Conservation (phyloP, 2,888 invertebrate species). For the Nesidiocoris tenuis region DNA sequence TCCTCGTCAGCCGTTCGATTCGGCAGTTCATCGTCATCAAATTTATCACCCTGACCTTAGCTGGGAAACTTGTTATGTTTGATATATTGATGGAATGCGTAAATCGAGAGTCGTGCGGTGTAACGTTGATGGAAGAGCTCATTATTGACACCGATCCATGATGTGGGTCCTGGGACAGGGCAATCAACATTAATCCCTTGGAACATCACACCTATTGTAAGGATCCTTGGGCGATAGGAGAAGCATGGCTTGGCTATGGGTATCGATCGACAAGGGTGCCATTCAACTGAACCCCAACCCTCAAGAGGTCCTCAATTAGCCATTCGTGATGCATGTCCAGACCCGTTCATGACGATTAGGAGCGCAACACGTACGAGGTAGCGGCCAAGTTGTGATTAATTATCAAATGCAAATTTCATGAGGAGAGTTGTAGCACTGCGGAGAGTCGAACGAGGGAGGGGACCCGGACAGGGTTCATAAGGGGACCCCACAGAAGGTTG, state of each 20-base stretch:
- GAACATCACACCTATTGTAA: background rate
- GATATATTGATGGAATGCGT: background rate
- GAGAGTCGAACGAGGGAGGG: background rate
- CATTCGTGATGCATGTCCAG: background rate
- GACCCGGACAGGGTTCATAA: constrained; percentile 11
- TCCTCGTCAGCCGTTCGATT: no score
- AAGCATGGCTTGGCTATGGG: background rate
- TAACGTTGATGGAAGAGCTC: background rate
- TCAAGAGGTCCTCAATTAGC: constrained; percentile 18
- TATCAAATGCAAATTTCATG: constrained; percentile 38
- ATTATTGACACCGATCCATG: background rate
- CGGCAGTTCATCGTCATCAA: no score
- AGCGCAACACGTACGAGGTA: constrained; percentile 24
- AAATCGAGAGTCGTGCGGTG: background rate
- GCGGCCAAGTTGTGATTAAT: constrained; percentile 12
- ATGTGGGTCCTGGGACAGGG: background rate
- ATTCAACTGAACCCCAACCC: background rate
- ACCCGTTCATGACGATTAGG: constrained; percentile 3
- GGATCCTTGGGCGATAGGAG: background rate
- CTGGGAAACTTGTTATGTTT: no score
- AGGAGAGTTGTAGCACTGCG: background rate
- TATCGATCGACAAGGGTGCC: background rate
- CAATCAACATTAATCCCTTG: background rate
- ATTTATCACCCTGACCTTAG: no score
- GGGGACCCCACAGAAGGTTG: constrained; percentile 2